A percentile compares a stretch with the other conserved stretches of the same genome.
These are phyloP conservation scores for Peribatodes rhomboidaria DNA, from an alignment of 2,888 invertebrate genomes.

Conservation along the genomic window DNA sequence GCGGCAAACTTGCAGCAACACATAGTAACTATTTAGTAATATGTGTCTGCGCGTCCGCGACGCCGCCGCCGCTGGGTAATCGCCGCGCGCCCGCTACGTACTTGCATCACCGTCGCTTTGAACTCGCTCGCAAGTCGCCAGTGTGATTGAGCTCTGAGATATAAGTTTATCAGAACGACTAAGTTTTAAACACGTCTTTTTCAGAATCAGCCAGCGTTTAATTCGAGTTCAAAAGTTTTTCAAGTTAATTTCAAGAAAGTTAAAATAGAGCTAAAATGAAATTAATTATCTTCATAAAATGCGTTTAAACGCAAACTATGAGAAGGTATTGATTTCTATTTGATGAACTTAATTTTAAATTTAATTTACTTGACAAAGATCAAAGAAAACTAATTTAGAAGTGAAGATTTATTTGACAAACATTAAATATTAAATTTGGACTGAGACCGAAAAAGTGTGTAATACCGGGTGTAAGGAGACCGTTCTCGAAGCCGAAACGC, in stretches of 20 bases:
- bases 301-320: conserved; percentile 8
- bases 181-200: conserved; percentile 14
- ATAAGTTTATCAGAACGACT: not conserved
- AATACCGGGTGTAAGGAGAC: not conserved
- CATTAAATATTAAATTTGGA: not conserved
- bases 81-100: too few species aligned
- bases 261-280: conserved; percentile 8
- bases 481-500: too few species aligned
- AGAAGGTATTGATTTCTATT: conserved; percentile 15
- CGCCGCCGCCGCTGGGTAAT: too few species aligned
- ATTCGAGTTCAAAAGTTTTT: not conserved
- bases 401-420: conserved; percentile 9
- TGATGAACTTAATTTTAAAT: conserved; percentile 8
- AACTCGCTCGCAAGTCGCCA: too few species aligned
- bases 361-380: not conserved
- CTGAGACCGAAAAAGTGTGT: not conserved
- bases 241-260: conserved; percentile 19
- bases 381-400: conserved; percentile 1
- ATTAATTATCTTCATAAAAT: conserved; percentile 22
- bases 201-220: conserved; percentile 13
- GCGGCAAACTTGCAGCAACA: too few species aligned
- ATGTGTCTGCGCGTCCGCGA: too few species aligned
- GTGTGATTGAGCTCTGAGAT: too few species aligned
- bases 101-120: too few species aligned
- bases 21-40: too few species aligned